These are phyloP conservation scores for Sarcophilus harrisii DNA, from an alignment of 2,797 vertebrate genomes.

Conservation along the genomic window DNA sequence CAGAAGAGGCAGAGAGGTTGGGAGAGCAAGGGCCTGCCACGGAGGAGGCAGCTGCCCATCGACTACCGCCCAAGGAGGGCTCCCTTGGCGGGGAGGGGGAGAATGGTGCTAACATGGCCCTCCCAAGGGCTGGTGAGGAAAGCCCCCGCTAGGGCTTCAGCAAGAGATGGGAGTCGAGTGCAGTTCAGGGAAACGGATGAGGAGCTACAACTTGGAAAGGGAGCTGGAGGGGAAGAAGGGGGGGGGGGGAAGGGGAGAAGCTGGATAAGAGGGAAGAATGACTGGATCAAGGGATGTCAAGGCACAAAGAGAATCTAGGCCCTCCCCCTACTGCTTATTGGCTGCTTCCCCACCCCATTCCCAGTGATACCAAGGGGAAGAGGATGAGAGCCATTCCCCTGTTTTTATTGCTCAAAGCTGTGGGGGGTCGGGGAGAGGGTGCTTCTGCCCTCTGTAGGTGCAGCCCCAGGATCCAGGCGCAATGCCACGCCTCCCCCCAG, in stretches of 20 bases:
- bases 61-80: no score
- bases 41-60: no score
- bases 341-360: not conserved
- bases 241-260: not conserved
- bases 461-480: no score
- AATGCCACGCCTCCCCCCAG: no score
- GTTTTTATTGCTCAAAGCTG: not conserved
- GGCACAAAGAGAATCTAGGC: constrained; percentile 50
- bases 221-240: not conserved
- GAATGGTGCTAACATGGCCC: not conserved
- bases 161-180: not conserved
- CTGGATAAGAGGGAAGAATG: not conserved
- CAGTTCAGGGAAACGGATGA: not conserved
- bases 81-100: not conserved
- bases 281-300: constrained; percentile 21
- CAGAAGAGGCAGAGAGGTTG: not conserved
- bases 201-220: not conserved
- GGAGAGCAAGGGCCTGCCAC: not conserved
- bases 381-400: not conserved
- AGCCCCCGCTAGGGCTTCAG: not conserved
- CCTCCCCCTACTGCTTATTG: not conserved
- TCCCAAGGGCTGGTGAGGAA: constrained; percentile 4
- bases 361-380: not conserved
- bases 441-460: not conserved
- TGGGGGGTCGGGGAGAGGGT: not conserved